Evolutionary conservation across 2,797 vertebrate genomes (phyloP).

Genomic region (Acipenser oxyrinchus): DNA sequence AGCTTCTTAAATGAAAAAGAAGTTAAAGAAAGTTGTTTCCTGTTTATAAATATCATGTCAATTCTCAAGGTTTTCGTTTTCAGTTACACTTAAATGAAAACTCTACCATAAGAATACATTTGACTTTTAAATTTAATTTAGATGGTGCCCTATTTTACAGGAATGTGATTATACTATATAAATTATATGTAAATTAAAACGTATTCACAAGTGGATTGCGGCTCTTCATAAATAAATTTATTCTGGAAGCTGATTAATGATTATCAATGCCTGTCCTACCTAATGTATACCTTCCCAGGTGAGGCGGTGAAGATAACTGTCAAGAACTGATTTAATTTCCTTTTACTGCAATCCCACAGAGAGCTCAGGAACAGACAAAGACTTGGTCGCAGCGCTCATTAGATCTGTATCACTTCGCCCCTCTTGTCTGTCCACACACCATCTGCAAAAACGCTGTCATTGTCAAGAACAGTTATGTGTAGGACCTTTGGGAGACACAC

Average conservation of each 20-base stretch:
- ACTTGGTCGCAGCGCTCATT: slow-evolving; percentile 36
- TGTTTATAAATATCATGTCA: too few relatives aligned
- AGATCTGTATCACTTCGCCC: slow-evolving; percentile 33
- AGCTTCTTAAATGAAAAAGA: too few relatives aligned
- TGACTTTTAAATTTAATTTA: slow-evolving; percentile 91
- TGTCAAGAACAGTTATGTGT: slow-evolving; percentile 37
- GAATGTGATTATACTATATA: slow-evolving; percentile 72
- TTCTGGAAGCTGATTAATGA: slow-evolving; percentile 75
- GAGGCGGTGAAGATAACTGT: slow-evolving; percentile 56
- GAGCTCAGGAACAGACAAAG: slow-evolving; percentile 44
- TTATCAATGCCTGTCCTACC: slow-evolving; percentile 54
- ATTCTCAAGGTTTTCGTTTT: too few relatives aligned
- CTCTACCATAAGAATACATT: slow-evolving; percentile 57
- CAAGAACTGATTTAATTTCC: slow-evolving; percentile 66
- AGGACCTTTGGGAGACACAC: slow-evolving; percentile 29
- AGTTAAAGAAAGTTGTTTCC: too few relatives aligned
- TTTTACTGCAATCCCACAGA: slow-evolving; percentile 46
- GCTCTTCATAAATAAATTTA: slow-evolving; percentile 80
- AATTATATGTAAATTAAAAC: slow-evolving; percentile 66
- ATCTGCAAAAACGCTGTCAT: slow-evolving; percentile 44
- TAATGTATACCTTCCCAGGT: slow-evolving; percentile 59
- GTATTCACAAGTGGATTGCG: slow-evolving; percentile 77
- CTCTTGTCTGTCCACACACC: slow-evolving; percentile 42
- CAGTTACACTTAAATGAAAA: background rate
- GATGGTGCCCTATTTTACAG: slow-evolving; percentile 68